phyloP scores from a whole-genome alignment of 2,797 vertebrate genomes.

The Balearica regulorum region DNA sequence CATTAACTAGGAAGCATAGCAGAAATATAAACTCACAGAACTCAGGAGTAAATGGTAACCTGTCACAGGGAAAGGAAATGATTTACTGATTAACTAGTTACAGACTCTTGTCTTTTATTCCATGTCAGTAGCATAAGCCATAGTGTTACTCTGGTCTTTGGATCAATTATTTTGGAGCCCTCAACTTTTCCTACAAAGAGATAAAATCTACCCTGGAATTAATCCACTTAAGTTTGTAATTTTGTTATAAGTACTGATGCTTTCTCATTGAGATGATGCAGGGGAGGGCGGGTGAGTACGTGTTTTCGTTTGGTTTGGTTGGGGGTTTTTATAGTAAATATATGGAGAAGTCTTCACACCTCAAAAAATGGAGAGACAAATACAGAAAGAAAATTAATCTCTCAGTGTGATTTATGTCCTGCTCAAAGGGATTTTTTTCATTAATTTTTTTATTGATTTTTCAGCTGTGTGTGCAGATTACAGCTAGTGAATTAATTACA shows the following conservation, averaged over 20 bases:
- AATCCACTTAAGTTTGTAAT: neutral
- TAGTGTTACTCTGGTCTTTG: neutral
- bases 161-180: neutral
- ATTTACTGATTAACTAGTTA: neutral
- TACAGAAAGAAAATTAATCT: neutral
- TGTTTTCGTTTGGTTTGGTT: neutral
- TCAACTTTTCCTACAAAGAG: neutral
- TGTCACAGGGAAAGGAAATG: neutral
- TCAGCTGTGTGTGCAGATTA: slow-evolving; percentile 38
- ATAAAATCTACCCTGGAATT: neutral
- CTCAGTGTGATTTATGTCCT: slow-evolving; percentile 1
- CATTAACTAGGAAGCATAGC: neutral
- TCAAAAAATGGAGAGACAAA: neutral
- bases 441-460: slow-evolving; percentile 41
- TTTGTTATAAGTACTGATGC: neutral
- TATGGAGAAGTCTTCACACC: neutral
- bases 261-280: neutral
- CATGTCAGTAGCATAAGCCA: neutral
- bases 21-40: neutral
- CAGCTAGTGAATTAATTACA: slow-evolving; percentile 40
- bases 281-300: rapidly evolving
- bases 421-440: slow-evolving; percentile 5
- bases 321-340: neutral
- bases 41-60: neutral
- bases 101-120: neutral